Percentiles rank a stretch among this genome's conserved stretches.
Evolutionary conservation across 2,113 vertebrate species (phyloP).

Genomic region (Dolichotis patagonum): DNA sequence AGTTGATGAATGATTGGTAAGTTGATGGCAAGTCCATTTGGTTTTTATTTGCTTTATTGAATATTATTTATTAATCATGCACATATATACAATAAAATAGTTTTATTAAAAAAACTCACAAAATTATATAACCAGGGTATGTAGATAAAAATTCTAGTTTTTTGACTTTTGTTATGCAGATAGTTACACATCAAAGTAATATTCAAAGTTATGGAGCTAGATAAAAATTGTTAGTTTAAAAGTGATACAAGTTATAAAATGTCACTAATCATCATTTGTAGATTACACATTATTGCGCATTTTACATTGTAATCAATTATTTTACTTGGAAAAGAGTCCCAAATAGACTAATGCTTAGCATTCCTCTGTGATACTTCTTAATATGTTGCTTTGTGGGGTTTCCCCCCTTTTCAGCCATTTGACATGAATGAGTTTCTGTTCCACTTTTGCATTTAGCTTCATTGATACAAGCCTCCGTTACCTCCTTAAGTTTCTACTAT

Average conservation of each 20-base stretch:
- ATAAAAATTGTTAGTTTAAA: not conserved
- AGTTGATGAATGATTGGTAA: not conserved
- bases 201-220: not conserved
- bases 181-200: not conserved
- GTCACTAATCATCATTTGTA: not conserved
- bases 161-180: not conserved
- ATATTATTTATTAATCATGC: not conserved
- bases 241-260: not conserved
- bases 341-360: not conserved
- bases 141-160: not conserved
- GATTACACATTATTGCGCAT: not conserved
- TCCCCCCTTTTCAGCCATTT: not conserved
- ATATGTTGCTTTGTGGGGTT: not conserved
- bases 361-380: not conserved
- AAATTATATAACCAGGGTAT: not conserved
- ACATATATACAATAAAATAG: not conserved
- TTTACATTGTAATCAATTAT: not conserved
- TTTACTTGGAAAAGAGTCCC: not conserved
- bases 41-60: not conserved
- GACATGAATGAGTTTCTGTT: not conserved
- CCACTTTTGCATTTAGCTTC: not conserved
- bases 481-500: not conserved
- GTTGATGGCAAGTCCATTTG: not conserved
- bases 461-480: not conserved
- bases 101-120: not conserved